phyloP scores from a whole-genome alignment of 2,888 invertebrate genomes.

The Drosophila mettleri region DNA sequence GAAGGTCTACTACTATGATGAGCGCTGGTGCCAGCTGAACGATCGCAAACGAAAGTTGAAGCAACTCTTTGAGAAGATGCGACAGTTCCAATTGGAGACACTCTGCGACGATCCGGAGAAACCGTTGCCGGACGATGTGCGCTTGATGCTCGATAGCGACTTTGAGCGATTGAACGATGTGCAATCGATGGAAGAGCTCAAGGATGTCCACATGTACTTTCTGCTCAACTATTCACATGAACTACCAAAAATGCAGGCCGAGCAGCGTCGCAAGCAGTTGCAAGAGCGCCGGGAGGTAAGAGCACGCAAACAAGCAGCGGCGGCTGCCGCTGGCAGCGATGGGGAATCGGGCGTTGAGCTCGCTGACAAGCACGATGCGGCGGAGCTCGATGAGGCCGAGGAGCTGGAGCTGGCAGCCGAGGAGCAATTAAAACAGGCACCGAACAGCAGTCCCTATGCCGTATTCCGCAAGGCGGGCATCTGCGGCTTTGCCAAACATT shows the following conservation, averaged over 20 bases:
- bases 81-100: constrained; percentile 93
- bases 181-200: constrained; percentile 95
- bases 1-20: constrained; percentile 98
- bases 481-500: constrained; percentile 93
- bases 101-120: constrained; percentile 93
- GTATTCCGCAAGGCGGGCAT: constrained; percentile 94
- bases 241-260: constrained; percentile 92
- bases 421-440: constrained; percentile 92
- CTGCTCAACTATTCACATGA: constrained; percentile 95
- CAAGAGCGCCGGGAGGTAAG: constrained; percentile 75
- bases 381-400: constrained; percentile 88
- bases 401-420: constrained; percentile 88
- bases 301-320: constrained; percentile 47
- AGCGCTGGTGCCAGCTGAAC: constrained; percentile 96
- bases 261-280: constrained; percentile 88
- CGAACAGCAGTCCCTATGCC: constrained; percentile 94
- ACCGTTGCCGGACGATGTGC: constrained; percentile 92
- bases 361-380: constrained; percentile 27
- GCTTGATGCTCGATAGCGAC: constrained; percentile 94
- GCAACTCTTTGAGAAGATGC: constrained; percentile 95
- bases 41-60: constrained; percentile 93
- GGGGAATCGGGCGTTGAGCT: constrained; percentile 68
- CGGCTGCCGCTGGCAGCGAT: constrained; percentile 55
- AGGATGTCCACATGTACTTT: constrained; percentile 97
- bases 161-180: constrained; percentile 91